Base-by-base conservation (phyloP, 2,888 invertebrate species). In the Limnephilus lunatus region DNA sequence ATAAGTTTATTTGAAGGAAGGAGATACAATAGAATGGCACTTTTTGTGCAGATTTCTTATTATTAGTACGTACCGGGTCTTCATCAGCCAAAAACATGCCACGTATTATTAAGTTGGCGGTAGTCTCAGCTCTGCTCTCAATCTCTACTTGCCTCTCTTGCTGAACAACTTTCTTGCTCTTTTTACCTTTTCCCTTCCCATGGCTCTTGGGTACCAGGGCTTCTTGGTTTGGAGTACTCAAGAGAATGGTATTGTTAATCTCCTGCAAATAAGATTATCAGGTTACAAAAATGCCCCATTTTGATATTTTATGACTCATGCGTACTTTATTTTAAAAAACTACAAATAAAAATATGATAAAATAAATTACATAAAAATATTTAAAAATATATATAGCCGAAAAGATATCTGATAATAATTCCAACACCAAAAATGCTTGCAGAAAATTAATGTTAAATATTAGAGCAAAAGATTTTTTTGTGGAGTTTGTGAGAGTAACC, bases 21-120 rank as follows among this genome's bases (percentile, higher is more conserved):
- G 25, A 68, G 68, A 68, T 25, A 68, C 9, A 68, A 25, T 25
- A 68, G 25, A 25, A 68, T 68, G 68, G 4, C 7, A 25, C 19
- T 7, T 68, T 68, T 25, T 68, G 9, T 68, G 68, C 53, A 68
- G 19, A 68, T 68, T 19, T 68, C 7, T 68, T 68, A 25, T 32
- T 32, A 31, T 82, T 32, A 82, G 82, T 83, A 83, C 83, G 19
- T 25, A 83, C 39, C 86, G 53, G 91, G 80, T 53, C 81, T 35
- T 35, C 82, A 85, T 92, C 92, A 30, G 92, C 92, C 80, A 92
- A 68, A 31, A 92, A 92, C 92, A 92, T 92, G 39, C 83, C 48
- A 14, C 92, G 82, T 80, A 92, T 90, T 30, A 92, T 68, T 19
- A 81, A 35, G 68, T 92, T 90, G 80, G 91, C 30, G n/a, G 25